phyloP scores from a whole-genome alignment of 1,140 invertebrate species.

The Drosophila sp. region DNA sequence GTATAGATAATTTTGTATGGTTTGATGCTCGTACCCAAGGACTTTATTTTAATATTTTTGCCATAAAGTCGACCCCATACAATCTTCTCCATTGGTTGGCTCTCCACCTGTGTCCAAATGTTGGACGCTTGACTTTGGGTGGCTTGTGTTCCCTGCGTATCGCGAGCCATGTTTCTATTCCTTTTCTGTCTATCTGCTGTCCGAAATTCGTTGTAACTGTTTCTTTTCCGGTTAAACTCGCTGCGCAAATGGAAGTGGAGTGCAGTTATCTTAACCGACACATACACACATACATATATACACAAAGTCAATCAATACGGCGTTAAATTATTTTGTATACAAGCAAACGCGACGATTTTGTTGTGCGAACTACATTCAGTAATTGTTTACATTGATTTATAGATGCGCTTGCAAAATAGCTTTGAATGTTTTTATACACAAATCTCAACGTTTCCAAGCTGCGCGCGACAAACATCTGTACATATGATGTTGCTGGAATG shows the following conservation, averaged over 20 bases:
- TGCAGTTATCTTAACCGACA: slow-evolving; percentile 58
- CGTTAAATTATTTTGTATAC: neutral
- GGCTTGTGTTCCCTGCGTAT: slow-evolving; percentile 71
- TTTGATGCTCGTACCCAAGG: slow-evolving; percentile 74
- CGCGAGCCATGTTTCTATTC: slow-evolving; percentile 63
- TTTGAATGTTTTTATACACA: slow-evolving; percentile 26
- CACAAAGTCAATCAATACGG: neutral
- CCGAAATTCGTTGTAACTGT: slow-evolving; percentile 27
- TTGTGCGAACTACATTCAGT: slow-evolving; percentile 11
- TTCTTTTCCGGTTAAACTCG: slow-evolving; percentile 40
- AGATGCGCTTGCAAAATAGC: slow-evolving; percentile 14
- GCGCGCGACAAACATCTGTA: slow-evolving; percentile 19
- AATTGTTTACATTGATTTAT: slow-evolving; percentile 30
- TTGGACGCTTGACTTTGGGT: slow-evolving; percentile 80
- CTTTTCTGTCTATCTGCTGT: neutral
- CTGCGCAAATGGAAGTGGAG: slow-evolving; percentile 64
- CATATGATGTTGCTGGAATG: slow-evolving; percentile 8
- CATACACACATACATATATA: slow-evolving; percentile 22
- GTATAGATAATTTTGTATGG: slow-evolving; percentile 77
- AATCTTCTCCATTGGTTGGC: slow-evolving; percentile 79
- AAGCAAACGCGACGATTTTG: neutral
- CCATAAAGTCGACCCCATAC: slow-evolving; percentile 81
- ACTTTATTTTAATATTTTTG: slow-evolving; percentile 82
- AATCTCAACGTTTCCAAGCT: slow-evolving; percentile 17
- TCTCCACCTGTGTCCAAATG: slow-evolving; percentile 79